A percentile compares a stretch with the other conserved stretches of the same genome.
Conservation (phyloP, 1,140 invertebrate species). For the Cydia splendana region DNA sequence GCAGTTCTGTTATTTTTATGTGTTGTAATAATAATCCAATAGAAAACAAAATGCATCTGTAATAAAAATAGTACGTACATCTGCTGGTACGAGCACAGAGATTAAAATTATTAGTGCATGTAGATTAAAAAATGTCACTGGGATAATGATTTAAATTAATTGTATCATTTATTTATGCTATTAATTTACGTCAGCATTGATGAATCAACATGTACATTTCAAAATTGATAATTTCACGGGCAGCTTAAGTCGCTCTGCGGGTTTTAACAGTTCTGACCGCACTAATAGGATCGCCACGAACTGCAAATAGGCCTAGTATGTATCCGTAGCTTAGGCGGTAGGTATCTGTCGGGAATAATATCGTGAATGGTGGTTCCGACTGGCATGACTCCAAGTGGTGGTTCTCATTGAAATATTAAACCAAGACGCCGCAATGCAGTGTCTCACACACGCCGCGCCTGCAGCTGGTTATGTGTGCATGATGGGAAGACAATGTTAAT, state of each 20-base stretch:
- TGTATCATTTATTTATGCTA: too few species aligned
- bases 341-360: constrained; percentile 6
- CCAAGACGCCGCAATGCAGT: constrained; percentile 70
- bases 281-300: constrained; percentile 5
- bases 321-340: background rate
- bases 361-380: constrained; percentile 59
- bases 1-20: too few species aligned
- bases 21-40: too few species aligned
- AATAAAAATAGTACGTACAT: too few species aligned
- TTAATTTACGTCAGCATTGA: too few species aligned
- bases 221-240: background rate
- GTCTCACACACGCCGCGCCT: constrained; percentile 60
- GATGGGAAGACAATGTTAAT: constrained; percentile 12
- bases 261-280: background rate
- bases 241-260: background rate
- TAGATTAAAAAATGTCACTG: too few species aligned
- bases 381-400: constrained; percentile 70
- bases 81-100: too few species aligned
- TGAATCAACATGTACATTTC: too few species aligned
- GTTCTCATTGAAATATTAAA: constrained; percentile 78
- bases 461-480: constrained; percentile 37
- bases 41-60: too few species aligned
- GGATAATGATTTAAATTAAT: too few species aligned
- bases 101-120: too few species aligned
- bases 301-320: background rate